Percentiles rank a stretch among this genome's conserved stretches.
phyloP scores from a whole-genome alignment of 2,113 vertebrate genomes.

The Budorcas taxicolor region DNA sequence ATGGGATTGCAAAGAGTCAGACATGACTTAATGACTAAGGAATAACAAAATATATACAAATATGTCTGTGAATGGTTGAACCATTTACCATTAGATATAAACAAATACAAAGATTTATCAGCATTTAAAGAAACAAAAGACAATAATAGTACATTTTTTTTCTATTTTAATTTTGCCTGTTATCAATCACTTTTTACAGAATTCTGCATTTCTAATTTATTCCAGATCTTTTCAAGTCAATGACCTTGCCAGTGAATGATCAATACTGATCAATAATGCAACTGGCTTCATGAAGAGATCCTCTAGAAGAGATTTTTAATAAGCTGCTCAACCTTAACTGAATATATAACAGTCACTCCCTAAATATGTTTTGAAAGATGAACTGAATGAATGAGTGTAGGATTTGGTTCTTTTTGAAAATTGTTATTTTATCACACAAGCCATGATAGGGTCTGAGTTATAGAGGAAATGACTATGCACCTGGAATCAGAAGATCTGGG shows the following conservation, averaged over 20 bases:
- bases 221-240: not conserved
- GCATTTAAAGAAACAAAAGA: not conserved
- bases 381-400: not conserved
- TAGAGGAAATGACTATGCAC: not conserved
- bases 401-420: not conserved
- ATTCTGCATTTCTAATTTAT: slow-evolving; percentile 23
- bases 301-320: slow-evolving; percentile 10
- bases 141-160: not conserved
- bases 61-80: not conserved
- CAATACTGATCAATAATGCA: slow-evolving; percentile 6
- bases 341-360: not conserved
- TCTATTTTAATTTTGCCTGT: not conserved
- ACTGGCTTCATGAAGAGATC: not conserved
- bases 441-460: not conserved
- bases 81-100: not conserved
- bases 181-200: not conserved
- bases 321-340: not conserved
- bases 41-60: not conserved
- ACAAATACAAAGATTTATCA: not conserved
- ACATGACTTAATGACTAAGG: not conserved
- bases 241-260: slow-evolving; percentile 17
- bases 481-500: not conserved
- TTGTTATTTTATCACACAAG: not conserved
- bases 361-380: not conserved
- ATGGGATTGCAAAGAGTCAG: not conserved